These are phyloP conservation scores for Cactoblastis cactorum DNA, from an alignment of 2,888 invertebrate species.

Conservation along the genomic window DNA sequence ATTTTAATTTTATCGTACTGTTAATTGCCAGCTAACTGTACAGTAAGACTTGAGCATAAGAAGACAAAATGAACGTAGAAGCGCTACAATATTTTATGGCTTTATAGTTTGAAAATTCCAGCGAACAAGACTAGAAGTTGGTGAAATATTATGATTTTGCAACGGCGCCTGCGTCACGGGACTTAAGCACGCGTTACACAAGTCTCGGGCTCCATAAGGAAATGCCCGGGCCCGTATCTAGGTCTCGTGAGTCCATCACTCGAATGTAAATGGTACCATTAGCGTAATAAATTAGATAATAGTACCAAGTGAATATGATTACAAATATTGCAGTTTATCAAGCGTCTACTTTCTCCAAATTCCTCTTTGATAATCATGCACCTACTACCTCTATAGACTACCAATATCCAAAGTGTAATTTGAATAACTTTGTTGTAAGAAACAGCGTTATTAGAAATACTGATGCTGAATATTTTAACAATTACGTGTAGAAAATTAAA, in stretches of 20 bases:
- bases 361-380: too few species aligned
- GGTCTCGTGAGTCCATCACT: slow-evolving; percentile 42
- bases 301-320: slow-evolving; percentile 31
- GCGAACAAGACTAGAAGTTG: not conserved
- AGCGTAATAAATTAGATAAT: slow-evolving; percentile 61
- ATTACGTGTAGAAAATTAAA: slow-evolving; percentile 23
- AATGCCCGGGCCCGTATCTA: slow-evolving; percentile 31
- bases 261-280: slow-evolving; percentile 48
- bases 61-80: too few species aligned
- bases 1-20: not conserved
- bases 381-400: too few species aligned
- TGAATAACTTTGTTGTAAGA: too few species aligned
- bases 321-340: not conserved
- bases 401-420: too few species aligned
- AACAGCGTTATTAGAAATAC: not conserved
- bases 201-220: slow-evolving; percentile 42
- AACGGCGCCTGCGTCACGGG: slow-evolving; percentile 39
- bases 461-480: slow-evolving; percentile 7
- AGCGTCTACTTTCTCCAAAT: too few species aligned
- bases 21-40: slow-evolving; percentile 6
- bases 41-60: too few species aligned
- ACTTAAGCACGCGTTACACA: slow-evolving; percentile 47
- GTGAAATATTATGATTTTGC: slow-evolving; percentile 19
- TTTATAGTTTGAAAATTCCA: too few species aligned
- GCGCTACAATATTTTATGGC: too few species aligned